Evolutionary conservation across 2,888 invertebrate species (phyloP), one percentile per base, ranked within the genome.

Genomic region (Meloe dianella): DNA sequence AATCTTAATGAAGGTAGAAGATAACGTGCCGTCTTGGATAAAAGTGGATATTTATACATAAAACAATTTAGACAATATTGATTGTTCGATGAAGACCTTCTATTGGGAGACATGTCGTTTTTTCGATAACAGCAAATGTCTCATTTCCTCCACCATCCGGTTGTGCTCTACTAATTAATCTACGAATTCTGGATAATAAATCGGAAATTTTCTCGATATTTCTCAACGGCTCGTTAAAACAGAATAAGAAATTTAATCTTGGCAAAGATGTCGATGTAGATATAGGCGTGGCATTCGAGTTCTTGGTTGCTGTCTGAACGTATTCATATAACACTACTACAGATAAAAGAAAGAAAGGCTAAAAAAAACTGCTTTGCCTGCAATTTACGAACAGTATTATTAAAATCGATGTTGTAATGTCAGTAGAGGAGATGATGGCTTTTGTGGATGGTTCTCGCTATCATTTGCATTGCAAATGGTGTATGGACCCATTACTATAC

Each of bases 321-420:
- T 51, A 24, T 51, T 51, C 41, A n/a, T 47, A 14, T 8, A 51
- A 22, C 10, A 51, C 32, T 51, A 22, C 51, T 24, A 22, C 20
- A 10, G 14, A 22, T 24, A 51, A 51, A 14, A 51, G 22, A 22
- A 22, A 22, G 51, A 51, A 22, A 12, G 51, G 24, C 10, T 51
- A 20, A 12, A 51, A 51, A 51, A 51, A 51, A 51, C 51, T 51
- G 51, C 51, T 51, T 51, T 24, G 24, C 12, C 51, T 51, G 51
- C 51, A 51, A 51, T 51, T 51, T 51, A 47, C 47, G 20, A 20
- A 20, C 47, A 51, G 51, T 51, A 51, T 22, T 51, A 51, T 22
- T 51, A 51, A 51, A 51, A 51, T 51, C 24, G 51, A 51, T 51
- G 51, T 51, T 51, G 51, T 51, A 51, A 51, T 51, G 51, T 51